Conservation (phyloP, 37 sponge, comb jelly and placozoan species). For the Beroe ovata region DNA sequence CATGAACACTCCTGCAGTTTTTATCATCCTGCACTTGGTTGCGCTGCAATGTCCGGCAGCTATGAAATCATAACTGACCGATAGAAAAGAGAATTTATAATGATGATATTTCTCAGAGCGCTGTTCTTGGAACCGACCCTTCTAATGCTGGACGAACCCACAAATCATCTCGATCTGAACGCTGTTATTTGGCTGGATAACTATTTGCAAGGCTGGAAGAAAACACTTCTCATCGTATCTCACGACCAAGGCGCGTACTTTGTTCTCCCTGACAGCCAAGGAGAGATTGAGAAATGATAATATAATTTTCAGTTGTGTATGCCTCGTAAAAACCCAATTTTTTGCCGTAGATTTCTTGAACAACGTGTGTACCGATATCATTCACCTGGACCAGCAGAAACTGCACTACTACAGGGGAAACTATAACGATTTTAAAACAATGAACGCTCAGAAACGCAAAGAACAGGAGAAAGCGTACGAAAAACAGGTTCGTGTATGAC, state of each 20-base stretch:
- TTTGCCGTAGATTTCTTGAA: slow-evolving; percentile 81
- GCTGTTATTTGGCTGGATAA: slow-evolving; percentile 99
- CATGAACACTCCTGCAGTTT: background rate
- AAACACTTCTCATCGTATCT: slow-evolving; percentile 94
- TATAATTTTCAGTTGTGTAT: background rate
- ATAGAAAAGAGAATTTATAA: no score
- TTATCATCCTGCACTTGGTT: no score
- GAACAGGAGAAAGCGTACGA: slow-evolving; percentile 89
- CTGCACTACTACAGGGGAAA: slow-evolving; percentile 95
- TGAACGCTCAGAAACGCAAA: slow-evolving; percentile 87
- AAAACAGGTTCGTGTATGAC: slow-evolving; percentile 84
- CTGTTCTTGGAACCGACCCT: slow-evolving; percentile 98
- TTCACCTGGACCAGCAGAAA: slow-evolving; percentile 92
- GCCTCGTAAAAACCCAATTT: background rate
- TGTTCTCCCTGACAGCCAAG: background rate
- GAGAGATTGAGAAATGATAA: background rate
- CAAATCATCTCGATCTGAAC: slow-evolving; percentile 98
- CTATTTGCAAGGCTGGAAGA: slow-evolving; percentile 97
- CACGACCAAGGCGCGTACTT: slow-evolving; percentile 98
- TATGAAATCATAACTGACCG: no score
- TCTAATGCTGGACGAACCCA: slow-evolving; percentile 96
- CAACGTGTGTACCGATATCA: slow-evolving; percentile 94
- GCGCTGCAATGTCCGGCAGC: no score
- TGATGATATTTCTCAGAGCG: slow-evolving; percentile 72
- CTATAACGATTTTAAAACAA: slow-evolving; percentile 97